Percentiles rank a stretch among this genome's conserved stretches.
These are phyloP conservation scores for Sussaba pulchella DNA, from an alignment of 2,888 invertebrate genomes.

Conservation along the genomic window DNA sequence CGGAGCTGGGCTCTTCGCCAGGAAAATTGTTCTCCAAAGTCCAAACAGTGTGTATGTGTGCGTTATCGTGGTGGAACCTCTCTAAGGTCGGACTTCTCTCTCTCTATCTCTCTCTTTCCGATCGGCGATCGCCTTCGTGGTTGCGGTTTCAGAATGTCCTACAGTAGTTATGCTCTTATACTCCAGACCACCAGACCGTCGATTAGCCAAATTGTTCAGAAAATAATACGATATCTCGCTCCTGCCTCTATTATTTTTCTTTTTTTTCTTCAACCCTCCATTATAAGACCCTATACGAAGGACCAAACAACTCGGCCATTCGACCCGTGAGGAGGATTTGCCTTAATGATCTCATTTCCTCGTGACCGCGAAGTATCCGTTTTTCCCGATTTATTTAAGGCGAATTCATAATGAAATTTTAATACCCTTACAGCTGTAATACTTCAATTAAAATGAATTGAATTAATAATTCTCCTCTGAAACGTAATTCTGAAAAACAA, in stretches of 20 bases:
- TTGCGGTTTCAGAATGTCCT: conserved; percentile 52
- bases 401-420: neutral
- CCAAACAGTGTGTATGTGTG: conserved; percentile 14
- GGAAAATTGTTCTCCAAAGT: conserved; percentile 62
- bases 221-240: conserved; percentile 76
- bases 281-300: neutral
- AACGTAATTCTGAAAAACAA: neutral
- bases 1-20: conserved; percentile 59
- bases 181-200: conserved; percentile 65
- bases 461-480: no score
- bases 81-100: conserved; percentile 35
- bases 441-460: no score
- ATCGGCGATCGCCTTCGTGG: conserved; percentile 52
- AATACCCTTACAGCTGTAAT: no score
- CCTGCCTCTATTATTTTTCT: conserved; percentile 59
- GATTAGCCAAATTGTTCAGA: conserved; percentile 80
- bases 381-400: neutral
- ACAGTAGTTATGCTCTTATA: conserved; percentile 21
- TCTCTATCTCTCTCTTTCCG: neutral
- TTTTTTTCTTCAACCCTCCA: neutral
- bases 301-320: neutral
- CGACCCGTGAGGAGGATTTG: neutral
- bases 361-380: neutral
- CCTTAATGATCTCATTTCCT: neutral
- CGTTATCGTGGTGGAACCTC: conserved; percentile 19